Evolutionary conservation across 2,888 invertebrate genomes (phyloP), one percentile per base, ranked within the genome.

Genomic region (Netelia melanura): DNA sequence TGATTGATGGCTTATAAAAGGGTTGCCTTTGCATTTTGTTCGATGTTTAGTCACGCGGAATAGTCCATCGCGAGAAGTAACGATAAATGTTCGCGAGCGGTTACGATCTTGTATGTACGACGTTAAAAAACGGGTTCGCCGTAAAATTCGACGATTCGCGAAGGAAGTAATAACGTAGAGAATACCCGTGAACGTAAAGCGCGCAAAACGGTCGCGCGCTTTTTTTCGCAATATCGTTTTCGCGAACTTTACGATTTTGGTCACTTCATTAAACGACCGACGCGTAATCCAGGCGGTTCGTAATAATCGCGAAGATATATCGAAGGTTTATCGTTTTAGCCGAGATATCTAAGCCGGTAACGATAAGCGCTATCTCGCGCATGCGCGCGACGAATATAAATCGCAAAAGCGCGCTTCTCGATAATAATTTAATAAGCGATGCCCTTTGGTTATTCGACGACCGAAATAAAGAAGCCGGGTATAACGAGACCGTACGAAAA

Each of bases 1-100:
- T 93, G 93, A 93, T 93, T 90, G 93, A 93, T 93, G 90, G 92
- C 89, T 90, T 89, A 89, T 92, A 93, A 92, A 92, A 88, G 92
- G 92, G 91, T 92, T 86, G 89, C 88, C 86, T 68, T 21, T 79
- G 77, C 82, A 89, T 89, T 89, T 90, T 88, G 81, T 86, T 70
- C 86, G 86, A 83, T 91, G 90, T 90, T 90, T 91, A 90, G 90
- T 91, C 92, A 92, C 91, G 92, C 90, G 91, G 89, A 92, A 90
- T 90, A 86, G 88, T 86, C 84, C 48, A 78, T 72, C 74, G 52
- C 14, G 25, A 80, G 62, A 23, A 3, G 54, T 21, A 23, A 61
- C 14, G 52, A 70, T 52, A 21, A 25, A 70, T 65, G 10, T 43
- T 14, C 48, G 14, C 61, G 11, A 52, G 44, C 67, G 3, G 10